These are phyloP conservation scores for Chloropsis cyanopogon DNA, from an alignment of 2,113 vertebrate genomes.

Conservation along the genomic window DNA sequence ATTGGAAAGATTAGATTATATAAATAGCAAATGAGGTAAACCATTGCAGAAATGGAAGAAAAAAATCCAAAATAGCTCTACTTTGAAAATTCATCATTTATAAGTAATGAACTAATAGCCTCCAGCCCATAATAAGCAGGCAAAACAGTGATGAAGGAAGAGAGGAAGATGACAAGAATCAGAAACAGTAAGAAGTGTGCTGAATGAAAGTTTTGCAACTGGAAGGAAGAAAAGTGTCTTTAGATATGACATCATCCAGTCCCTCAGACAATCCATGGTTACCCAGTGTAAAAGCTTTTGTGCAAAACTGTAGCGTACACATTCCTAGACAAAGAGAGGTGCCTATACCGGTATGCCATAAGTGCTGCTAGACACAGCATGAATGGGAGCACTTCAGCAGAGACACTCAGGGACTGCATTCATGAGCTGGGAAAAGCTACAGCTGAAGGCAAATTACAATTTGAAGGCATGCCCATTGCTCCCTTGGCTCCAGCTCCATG, in stretches of 20 bases:
- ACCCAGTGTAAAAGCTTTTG: neutral
- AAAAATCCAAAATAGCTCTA: neutral
- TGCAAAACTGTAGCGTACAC: neutral
- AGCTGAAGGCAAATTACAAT: slow-evolving; percentile 27
- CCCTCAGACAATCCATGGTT: neutral
- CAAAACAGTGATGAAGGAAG: neutral
- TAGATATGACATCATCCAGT: neutral
- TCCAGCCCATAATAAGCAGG: neutral
- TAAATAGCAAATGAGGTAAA: neutral
- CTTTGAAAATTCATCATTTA: neutral
- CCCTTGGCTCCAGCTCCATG: neutral
- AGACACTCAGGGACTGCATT: neutral
- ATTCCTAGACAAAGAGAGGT: neutral
- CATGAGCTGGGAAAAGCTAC: neutral
- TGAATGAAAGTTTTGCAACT: neutral
- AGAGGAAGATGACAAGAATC: neutral
- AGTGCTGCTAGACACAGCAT: neutral
- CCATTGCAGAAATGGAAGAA: neutral
- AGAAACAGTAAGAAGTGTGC: neutral
- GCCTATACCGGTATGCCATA: neutral
- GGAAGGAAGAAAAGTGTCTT: neutral
- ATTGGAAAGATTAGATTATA: neutral
- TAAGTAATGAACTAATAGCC: neutral
- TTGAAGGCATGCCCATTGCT: neutral
- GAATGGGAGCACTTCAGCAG: neutral